Evolutionary conservation across 1,140 invertebrate genomes (phyloP), one percentile per base, ranked within the genome.

Genomic region (Drosophila pseudoobscura): DNA sequence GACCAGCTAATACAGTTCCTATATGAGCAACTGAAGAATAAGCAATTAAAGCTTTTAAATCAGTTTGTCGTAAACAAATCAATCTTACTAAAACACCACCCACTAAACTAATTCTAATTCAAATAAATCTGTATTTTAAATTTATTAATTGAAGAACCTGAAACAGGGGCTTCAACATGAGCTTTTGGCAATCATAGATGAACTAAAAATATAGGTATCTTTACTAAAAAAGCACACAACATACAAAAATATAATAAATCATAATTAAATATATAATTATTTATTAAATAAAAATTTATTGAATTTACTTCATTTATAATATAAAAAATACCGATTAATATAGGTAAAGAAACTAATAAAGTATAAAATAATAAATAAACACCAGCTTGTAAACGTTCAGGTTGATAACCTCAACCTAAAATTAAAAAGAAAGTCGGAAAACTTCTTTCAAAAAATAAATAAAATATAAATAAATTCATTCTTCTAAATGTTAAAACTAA

Each of bases 381-480:
- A 17, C 17, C 17, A 17, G 17, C 17, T 1, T 17, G 17, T 17
- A 17, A 17, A 17, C 17, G 17, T 17, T 17, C 17, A 17, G 17
- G 92, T 77, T 95, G 94, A 92, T 92, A 92, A 0, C 94, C 94
- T 57, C 94, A 95, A 0, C 93, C 94, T 78, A 94, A 91, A 94
- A 95, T 93, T 90, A 95, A 92, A 80, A 94, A 76, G 87, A 94
- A 93, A 57, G 92, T 93, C 64, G 94, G 94, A 92, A 95, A 92
- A 54, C 93, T 94, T 59, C 91, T 84, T 72, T 95, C 94, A 94
- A 94, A 95, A 93, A 93, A 94, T 91, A 95, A 92, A 93, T 94
- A 95, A 94, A 95, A 94, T 82, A 92, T 83, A 92, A 95, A 93
- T 88, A 94, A 92, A 92, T 93, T 93, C 85, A 92, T 88, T 53